A percentile compares a stretch with the other conserved stretches of the same genome.
Evolutionary conservation across 1,140 invertebrate genomes (phyloP).

Genomic region (Procambarus virginalis): DNA sequence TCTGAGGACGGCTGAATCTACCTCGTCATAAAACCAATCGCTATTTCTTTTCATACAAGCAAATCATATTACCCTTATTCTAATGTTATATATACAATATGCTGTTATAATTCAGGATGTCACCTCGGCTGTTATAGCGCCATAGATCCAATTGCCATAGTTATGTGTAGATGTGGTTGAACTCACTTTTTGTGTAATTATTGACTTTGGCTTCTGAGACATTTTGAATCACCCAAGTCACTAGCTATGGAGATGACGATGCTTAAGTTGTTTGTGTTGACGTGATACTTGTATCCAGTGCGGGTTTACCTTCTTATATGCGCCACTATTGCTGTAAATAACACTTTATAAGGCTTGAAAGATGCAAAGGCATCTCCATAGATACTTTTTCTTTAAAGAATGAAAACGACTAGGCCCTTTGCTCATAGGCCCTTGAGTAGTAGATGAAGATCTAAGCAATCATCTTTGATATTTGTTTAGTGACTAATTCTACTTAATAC

Average conservation of each 20-base stretch:
- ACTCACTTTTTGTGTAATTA: slow-evolving; percentile 24
- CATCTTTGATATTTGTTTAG: slow-evolving; percentile 9
- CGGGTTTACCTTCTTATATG: slow-evolving; percentile 52
- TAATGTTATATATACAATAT: slow-evolving; percentile 48
- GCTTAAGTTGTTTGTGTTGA: slow-evolving; percentile 43
- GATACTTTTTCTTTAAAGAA: not conserved
- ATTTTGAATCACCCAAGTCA: slow-evolving; percentile 36
- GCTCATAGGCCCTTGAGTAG: slow-evolving; percentile 18
- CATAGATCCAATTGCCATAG: slow-evolving; percentile 66
- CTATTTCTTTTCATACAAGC: slow-evolving; percentile 58
- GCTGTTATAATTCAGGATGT: slow-evolving; percentile 59
- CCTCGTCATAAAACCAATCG: slow-evolving; percentile 63
- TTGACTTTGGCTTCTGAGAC: slow-evolving; percentile 35
- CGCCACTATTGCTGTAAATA: slow-evolving; percentile 54
- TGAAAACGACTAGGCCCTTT: slow-evolving; percentile 19
- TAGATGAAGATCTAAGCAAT: slow-evolving; percentile 30
- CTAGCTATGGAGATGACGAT: slow-evolving; percentile 51
- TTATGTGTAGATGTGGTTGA: slow-evolving; percentile 54
- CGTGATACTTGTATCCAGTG: slow-evolving; percentile 59
- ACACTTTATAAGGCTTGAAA: slow-evolving; percentile 38
- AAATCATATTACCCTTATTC: slow-evolving; percentile 50
- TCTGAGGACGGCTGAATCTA: slow-evolving; percentile 59
- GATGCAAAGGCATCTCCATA: slow-evolving; percentile 48
- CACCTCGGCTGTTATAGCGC: slow-evolving; percentile 54
- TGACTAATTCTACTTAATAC: slow-evolving; percentile 15